Evolutionary conservation across 2,888 invertebrate species (phyloP).

Genomic region (Drosophila robusta): DNA sequence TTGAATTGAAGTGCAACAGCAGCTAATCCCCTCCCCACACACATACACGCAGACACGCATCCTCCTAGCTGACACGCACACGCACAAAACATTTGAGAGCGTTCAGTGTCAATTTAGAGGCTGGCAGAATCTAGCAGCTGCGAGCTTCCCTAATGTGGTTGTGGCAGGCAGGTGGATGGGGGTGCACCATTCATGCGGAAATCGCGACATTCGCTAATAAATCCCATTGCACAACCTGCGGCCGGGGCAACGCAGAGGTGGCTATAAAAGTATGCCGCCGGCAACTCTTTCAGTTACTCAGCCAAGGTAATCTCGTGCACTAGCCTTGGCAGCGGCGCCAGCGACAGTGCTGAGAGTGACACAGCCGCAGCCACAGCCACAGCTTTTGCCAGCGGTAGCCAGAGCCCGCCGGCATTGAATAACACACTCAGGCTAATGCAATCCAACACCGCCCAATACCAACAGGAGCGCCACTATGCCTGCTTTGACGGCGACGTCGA

Average conservation of each 20-base stretch:
- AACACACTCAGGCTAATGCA: constrained; percentile 81
- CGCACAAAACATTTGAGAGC: constrained; percentile 8
- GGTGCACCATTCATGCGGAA: constrained; percentile 64
- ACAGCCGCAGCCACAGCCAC: background rate
- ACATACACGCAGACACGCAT: background rate
- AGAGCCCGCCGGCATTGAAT: constrained; percentile 51
- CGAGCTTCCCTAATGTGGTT: constrained; percentile 18
- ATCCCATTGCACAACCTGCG: constrained; percentile 62
- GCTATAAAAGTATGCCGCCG: constrained; percentile 33
- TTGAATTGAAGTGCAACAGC: constrained; percentile 56
- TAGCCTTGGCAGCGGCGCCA: background rate
- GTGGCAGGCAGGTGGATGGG: constrained; percentile 1
- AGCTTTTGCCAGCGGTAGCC: constrained; percentile 9
- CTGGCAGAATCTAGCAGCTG: constrained; percentile 17
- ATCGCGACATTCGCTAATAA: constrained; percentile 73
- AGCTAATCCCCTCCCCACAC: constrained; percentile 39
- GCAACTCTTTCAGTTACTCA: constrained; percentile 42
- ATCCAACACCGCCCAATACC: constrained; percentile 62
- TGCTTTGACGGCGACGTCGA: constrained; percentile 97
- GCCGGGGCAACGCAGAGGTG: constrained; percentile 6
- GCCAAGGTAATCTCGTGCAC: constrained; percentile 44
- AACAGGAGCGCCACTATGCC: constrained; percentile 91
- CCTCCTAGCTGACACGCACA: background rate
- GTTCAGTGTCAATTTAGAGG: constrained; percentile 45
- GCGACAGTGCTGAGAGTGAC: background rate